Evolutionary conservation across 1,140 invertebrate genomes (phyloP).

Genomic region (Pogonomyrmex barbatus): DNA sequence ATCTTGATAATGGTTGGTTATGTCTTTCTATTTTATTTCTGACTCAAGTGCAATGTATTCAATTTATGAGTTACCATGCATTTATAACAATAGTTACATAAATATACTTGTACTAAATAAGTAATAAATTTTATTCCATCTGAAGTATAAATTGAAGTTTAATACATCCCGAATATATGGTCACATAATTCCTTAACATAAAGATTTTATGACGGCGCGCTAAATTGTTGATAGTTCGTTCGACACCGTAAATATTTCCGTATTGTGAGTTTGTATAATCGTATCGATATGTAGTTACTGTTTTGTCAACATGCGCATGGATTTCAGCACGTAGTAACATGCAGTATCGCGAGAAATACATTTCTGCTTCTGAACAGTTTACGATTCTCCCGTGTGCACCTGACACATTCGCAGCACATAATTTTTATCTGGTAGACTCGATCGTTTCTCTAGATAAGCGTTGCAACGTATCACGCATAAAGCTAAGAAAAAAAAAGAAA

Average conservation of each 20-base stretch:
- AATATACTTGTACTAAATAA: background rate
- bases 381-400: background rate
- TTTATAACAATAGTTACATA: background rate
- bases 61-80: background rate
- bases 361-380: conserved; percentile 15
- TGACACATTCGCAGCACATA: conserved; percentile 10
- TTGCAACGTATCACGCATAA: background rate
- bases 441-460: background rate
- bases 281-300: conserved; percentile 12
- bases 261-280: conserved; percentile 2
- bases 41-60: background rate
- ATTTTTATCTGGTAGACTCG: conserved; percentile 13
- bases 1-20: background rate
- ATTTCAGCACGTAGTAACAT: background rate
- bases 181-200: background rate
- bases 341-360: conserved; percentile 14
- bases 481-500: background rate
- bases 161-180: background rate
- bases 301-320: background rate
- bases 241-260: background rate
- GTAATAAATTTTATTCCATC: background rate
- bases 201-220: conserved; percentile 9
- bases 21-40: background rate
- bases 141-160: conserved; percentile 21
- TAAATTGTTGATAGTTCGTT: conserved; percentile 9